phyloP scores from a whole-genome alignment of 2,888 invertebrate genomes.

The Brachyptera putata region DNA sequence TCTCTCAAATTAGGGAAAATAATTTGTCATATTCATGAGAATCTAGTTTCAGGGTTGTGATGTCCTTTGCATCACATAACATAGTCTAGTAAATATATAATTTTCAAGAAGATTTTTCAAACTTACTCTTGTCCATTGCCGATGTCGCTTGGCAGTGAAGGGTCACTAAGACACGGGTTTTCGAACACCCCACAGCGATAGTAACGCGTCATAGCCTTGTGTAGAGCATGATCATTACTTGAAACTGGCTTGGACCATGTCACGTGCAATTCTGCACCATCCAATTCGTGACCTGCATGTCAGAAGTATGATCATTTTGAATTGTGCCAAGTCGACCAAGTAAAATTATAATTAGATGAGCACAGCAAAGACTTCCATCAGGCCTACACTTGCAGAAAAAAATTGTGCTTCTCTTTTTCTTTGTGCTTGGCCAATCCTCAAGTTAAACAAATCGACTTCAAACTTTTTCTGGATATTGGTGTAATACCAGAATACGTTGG shows the following conservation, averaged over 20 bases:
- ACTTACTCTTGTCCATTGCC: too few relatives aligned
- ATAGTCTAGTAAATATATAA: too few relatives aligned
- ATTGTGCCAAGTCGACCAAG: background rate
- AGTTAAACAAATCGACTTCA: too few relatives aligned
- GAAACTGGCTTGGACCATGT: slow-evolving; percentile 27
- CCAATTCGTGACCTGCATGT: slow-evolving; percentile 15
- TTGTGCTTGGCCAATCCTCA: background rate
- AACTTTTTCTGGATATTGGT: too few relatives aligned
- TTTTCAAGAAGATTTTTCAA: too few relatives aligned
- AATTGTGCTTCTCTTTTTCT: background rate
- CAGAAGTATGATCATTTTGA: background rate
- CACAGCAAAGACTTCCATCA: background rate
- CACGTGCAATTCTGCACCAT: slow-evolving; percentile 14
- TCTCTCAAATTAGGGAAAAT: too few relatives aligned
- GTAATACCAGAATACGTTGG: too few relatives aligned
- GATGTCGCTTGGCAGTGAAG: too few relatives aligned
- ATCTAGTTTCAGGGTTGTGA: too few relatives aligned
- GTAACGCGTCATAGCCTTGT: background rate
- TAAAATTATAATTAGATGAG: background rate
- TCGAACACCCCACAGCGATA: background rate
- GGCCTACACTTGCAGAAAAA: background rate
- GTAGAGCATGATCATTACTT: background rate
- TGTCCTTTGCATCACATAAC: too few relatives aligned
- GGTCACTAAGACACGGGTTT: too few relatives aligned
- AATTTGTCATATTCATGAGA: too few relatives aligned